Base-by-base conservation (phyloP, 2,113 vertebrate species). In the Sterna hirundo region DNA sequence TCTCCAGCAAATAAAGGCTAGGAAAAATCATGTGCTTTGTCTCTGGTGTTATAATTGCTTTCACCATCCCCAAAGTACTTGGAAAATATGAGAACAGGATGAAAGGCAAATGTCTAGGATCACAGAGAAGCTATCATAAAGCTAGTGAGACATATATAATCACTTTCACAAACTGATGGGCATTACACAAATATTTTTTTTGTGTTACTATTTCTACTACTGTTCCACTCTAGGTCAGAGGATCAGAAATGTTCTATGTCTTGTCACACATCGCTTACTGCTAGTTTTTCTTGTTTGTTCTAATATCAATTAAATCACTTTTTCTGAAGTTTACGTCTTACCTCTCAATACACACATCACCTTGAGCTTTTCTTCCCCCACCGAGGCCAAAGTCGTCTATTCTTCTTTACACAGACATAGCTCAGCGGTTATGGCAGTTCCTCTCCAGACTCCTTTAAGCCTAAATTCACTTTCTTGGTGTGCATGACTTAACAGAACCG, bases 301-400 rank as follows among this genome's bases (percentile, higher is more conserved):
- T 81, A 49, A 1, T 10, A 71, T 36, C 55, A 46, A 1, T 44
- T 38, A 51, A 30, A 13, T 29, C 18, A 13, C 8, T 49, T 49
- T 62, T 46, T 26, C 32, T 71, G 10, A 62, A 29, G 6, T 64
- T 71, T 57, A 13, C 7, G 1, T 44, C 11, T 49, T 68, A 15
- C 6, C 2, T 93, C 5, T 12, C 61, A 51, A 29, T 42, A 38
- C 3, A 51, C 3, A 13, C 0, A 38, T 2, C 2, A 34, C 10
- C 10, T 17, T 29, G 38, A 72, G 9, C 4, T 42, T 36, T 76
- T 21, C 2, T 32, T 80, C 4, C 7, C 3, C 11, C 62, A 2
- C 9, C 20, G 27, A 46, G 23, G 9, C 23, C 34, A 23, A 76
- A 8, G 19, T 47, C 10, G 2, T 68, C 14, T 68, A 3, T 10